Base-by-base conservation (phyloP, 2,113 vertebrate genomes). In the Callipepla squamata region DNA sequence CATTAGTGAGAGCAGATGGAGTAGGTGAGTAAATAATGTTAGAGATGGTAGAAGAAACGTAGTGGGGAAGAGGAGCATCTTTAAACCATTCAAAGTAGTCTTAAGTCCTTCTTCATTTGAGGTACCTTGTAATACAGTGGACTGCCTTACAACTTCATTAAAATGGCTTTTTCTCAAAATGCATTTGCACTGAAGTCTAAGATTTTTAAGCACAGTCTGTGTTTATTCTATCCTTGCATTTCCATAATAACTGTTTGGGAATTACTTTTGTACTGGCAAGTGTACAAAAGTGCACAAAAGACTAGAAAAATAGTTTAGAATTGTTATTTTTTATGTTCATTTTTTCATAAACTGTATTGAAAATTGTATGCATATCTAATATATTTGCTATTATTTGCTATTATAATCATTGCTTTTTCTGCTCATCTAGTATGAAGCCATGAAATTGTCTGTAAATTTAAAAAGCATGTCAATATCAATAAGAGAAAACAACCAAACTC, bases 361-460 rank as follows among this genome's bases (percentile, higher is more conserved):
- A 87, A 38, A 76, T 16, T 42, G 30, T 87, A 11, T 65, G 67
- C 3, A 2, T 81, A 26, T 53, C 74, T 74, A 40, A 40, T 40
- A 40, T 40, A 40, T 40, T 40, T 40, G 40, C 40, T 81, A 4
- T 82, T 30, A 61, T 30, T 17, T 4, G 12, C 23, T 89, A 9
- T 72, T 53, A 53, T 30, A 10, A 53, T 53, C 61, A 19, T 82
- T 90, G 44, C 90, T 70, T 94, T 83, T 86, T 83, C 85, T 85
- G 25, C 66, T 74, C 96, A 34, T 77, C 73, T 97, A 99, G 99
- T 99, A 99, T 98, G 99, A 99, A 97, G 98, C 98, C 94, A 98
- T 99, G 97, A 99, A 98, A 94, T 95, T 99, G 23, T 97, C 98
- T 82, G 98, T 99, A 97, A 98, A 98, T 76, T 97, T 99, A 95